Conservation (phyloP, 2,888 invertebrate genomes). For the Epicampocera succincta region DNA sequence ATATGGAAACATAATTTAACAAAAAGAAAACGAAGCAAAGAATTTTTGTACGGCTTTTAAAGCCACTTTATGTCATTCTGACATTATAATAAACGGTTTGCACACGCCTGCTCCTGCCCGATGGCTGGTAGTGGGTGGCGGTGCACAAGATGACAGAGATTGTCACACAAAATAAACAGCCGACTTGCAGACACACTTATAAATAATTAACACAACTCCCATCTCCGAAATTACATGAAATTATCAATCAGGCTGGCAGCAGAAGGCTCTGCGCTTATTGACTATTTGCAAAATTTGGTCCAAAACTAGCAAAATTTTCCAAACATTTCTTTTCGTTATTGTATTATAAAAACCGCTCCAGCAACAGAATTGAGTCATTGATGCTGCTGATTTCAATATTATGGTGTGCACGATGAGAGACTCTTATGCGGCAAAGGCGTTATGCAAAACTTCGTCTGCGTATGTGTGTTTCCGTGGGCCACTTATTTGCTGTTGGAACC, state of each 20-base stretch:
- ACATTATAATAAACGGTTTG: slow-evolving; percentile 78
- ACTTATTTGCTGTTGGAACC: slow-evolving; percentile 39
- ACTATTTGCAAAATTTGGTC: too few relatives aligned
- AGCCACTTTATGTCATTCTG: slow-evolving; percentile 60
- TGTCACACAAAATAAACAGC: slow-evolving; percentile 44
- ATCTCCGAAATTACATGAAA: background rate
- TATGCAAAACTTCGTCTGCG: background rate
- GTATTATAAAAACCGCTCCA: too few relatives aligned
- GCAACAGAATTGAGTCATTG: too few relatives aligned
- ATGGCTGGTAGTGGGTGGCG: slow-evolving; percentile 71
- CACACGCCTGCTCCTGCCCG: slow-evolving; percentile 80
- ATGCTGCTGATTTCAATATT: background rate
- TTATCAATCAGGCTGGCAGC: background rate
- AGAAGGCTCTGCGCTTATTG: background rate
- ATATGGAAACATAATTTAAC: too few relatives aligned
- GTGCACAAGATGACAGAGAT: slow-evolving; percentile 12
- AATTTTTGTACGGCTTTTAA: background rate
- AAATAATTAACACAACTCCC: slow-evolving; percentile 38
- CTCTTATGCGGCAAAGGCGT: background rate
- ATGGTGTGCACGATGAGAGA: slow-evolving; percentile 2
- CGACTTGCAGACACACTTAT: slow-evolving; percentile 15
- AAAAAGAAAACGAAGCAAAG: slow-evolving; percentile 10
- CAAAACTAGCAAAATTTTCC: too few relatives aligned
- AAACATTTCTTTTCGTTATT: background rate
- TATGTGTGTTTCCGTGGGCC: background rate